A percentile compares a stretch with the other conserved stretches of the same genome.
Evolutionary conservation across 2,888 invertebrate genomes (phyloP).

Genomic region (Trissonchulus latispiculum): DNA sequence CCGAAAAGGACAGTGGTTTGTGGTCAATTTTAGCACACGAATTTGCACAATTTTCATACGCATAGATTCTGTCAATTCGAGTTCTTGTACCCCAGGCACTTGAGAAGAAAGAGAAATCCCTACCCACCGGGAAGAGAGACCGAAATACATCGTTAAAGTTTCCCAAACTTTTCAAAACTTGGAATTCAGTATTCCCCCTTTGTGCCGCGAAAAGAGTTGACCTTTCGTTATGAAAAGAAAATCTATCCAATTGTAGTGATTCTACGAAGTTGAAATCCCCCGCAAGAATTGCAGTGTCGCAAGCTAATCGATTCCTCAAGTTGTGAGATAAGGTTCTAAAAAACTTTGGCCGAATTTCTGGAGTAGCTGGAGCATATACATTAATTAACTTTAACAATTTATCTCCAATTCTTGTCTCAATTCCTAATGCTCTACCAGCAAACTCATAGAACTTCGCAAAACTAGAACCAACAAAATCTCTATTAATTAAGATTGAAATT

Average conservation of each 20-base stretch:
- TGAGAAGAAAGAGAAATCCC: background rate
- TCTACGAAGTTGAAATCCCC: background rate
- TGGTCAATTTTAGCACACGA: background rate
- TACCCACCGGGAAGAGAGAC: background rate
- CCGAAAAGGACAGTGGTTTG: background rate
- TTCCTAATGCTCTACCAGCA: too few species aligned
- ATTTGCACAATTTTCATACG: too few species aligned
- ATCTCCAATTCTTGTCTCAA: too few species aligned
- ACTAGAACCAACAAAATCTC: too few species aligned
- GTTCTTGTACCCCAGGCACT: too few species aligned
- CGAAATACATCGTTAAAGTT: background rate
- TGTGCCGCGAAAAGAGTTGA: background rate
- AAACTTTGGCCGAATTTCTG: background rate
- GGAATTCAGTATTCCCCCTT: background rate
- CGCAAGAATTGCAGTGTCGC: background rate
- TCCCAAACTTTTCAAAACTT: background rate
- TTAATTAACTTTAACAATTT: background rate
- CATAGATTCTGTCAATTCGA: conserved; percentile 13
- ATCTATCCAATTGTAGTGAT: background rate
- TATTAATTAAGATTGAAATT: too few species aligned
- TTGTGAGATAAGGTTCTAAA: background rate
- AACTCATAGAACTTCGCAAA: too few species aligned
- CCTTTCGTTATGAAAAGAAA: background rate
- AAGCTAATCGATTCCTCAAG: background rate
- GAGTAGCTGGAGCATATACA: background rate